Evolutionary conservation across 2,113 vertebrate genomes (phyloP).

Genomic region (Engraulis encrasicolus): DNA sequence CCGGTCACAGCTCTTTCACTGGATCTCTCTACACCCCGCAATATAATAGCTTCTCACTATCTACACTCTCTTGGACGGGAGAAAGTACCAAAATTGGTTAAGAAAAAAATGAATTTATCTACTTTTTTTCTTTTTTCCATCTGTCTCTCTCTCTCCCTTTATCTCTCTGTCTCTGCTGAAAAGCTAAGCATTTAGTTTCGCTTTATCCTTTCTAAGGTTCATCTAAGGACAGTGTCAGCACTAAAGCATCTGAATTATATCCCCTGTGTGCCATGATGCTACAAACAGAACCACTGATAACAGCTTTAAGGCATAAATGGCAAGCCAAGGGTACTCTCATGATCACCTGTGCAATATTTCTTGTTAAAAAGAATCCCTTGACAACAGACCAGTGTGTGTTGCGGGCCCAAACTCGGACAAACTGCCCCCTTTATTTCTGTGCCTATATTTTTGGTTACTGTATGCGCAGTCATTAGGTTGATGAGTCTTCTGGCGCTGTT

Average conservation of each 20-base stretch:
- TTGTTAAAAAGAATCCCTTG: too few relatives aligned
- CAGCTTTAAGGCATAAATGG: not conserved
- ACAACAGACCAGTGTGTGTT: too few relatives aligned
- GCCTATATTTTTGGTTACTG: not conserved
- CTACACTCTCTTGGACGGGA: not conserved
- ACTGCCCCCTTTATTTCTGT: not conserved
- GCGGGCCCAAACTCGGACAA: not conserved
- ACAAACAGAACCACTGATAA: not conserved
- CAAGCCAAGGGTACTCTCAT: not conserved
- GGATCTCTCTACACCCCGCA: not conserved
- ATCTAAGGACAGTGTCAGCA: not conserved
- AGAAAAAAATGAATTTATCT: not conserved
- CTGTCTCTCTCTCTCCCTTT: too few relatives aligned
- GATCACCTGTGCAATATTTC: too few relatives aligned
- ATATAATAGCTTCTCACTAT: not conserved
- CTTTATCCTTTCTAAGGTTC: not conserved
- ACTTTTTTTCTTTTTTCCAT: too few relatives aligned
- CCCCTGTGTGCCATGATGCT: not conserved
- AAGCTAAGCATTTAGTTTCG: not conserved
- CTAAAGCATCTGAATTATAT: not conserved
- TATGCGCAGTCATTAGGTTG: not conserved
- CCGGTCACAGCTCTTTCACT: not conserved
- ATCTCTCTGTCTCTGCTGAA: too few relatives aligned
- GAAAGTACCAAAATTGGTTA: not conserved
- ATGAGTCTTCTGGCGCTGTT: not conserved